Evolutionary conservation across 2,113 vertebrate species (phyloP).

Genomic region (Lamprologus speciosus): DNA sequence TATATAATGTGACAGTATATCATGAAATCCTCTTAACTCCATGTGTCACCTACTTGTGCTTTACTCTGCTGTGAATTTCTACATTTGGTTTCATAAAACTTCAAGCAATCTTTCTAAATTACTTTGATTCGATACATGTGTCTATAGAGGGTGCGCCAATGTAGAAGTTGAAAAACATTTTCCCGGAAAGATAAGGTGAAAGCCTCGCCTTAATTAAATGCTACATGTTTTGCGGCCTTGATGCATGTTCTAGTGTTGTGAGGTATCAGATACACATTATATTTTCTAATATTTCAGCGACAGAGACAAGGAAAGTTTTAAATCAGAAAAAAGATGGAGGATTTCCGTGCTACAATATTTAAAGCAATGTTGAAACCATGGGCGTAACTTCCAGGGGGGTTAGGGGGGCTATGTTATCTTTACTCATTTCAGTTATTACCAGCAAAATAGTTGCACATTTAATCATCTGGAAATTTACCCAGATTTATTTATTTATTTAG

Average conservation of each 20-base stretch:
- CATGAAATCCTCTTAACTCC: background rate
- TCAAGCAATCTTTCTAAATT: background rate
- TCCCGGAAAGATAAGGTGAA: slow-evolving; percentile 15
- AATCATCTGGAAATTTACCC: background rate
- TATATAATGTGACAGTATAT: background rate
- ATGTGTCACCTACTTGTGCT: background rate
- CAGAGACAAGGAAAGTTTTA: background rate
- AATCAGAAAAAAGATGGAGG: background rate
- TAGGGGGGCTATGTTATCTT: background rate
- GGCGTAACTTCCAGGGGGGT: background rate
- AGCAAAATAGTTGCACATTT: background rate
- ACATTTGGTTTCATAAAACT: slow-evolving; percentile 17
- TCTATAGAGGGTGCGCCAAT: background rate
- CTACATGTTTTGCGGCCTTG: background rate
- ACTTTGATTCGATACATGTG: slow-evolving; percentile 10
- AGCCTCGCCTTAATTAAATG: background rate
- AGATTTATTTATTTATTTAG: background rate
- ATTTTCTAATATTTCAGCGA: background rate
- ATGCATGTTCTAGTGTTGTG: background rate
- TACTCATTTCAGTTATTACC: background rate
- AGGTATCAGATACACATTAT: background rate
- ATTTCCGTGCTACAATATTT: fast-evolving
- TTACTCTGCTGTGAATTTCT: background rate
- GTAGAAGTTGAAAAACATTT: slow-evolving; percentile 10
- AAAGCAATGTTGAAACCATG: background rate